These are phyloP conservation scores for Saccopteryx leptura DNA, from an alignment of 2,113 vertebrate genomes.

Conservation along the genomic window DNA sequence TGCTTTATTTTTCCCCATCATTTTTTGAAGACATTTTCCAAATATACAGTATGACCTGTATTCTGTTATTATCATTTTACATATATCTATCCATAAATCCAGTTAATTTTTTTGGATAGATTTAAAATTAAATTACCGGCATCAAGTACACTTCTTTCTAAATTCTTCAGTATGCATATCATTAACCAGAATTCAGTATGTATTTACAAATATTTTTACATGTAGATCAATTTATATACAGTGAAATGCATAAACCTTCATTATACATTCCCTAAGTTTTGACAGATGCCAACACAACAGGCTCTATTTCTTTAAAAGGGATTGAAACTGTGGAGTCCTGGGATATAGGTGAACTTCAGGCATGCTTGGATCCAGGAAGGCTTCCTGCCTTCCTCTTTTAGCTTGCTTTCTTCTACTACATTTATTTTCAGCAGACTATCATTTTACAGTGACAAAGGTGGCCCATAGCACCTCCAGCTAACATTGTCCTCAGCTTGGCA, in stretches of 20 bases:
- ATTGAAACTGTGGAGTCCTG: neutral
- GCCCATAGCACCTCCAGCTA: neutral
- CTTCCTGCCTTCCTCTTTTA: neutral
- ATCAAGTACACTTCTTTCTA: neutral
- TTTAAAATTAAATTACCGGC: slow-evolving; percentile 6
- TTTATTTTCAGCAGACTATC: slow-evolving; percentile 17
- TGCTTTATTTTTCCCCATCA: neutral
- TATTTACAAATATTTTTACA: slow-evolving; percentile 40
- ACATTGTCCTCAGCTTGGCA: neutral
- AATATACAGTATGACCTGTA: neutral
- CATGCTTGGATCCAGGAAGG: neutral
- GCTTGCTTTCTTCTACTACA: neutral
- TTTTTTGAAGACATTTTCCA: neutral
- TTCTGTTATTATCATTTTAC: neutral
- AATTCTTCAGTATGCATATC: neutral
- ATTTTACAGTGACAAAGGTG: neutral
- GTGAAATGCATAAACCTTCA: neutral
- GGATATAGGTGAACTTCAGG: neutral
- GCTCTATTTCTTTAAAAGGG: neutral
- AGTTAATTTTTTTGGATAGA: neutral
- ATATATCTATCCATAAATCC: neutral
- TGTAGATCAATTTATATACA: neutral
- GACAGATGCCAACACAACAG: slow-evolving; percentile 3
- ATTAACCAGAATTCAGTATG: neutral
- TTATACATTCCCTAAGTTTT: neutral